These are phyloP conservation scores for Bursaphelenchus mucronatus DNA, from an alignment of 1,140 invertebrate genomes.

Conservation along the genomic window DNA sequence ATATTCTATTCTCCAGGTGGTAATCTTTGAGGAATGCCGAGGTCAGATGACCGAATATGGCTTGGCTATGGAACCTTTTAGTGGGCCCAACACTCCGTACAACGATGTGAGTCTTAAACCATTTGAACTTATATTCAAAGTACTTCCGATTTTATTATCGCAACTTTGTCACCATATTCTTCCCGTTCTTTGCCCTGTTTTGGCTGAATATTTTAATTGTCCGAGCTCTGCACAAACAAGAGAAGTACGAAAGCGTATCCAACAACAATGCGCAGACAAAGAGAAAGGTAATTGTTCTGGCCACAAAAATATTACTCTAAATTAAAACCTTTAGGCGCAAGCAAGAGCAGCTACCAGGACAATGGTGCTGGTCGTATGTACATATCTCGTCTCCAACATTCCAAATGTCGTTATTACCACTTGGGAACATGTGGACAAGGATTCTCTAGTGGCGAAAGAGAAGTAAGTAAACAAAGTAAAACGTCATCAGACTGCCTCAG, in stretches of 20 bases:
- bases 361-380: slow-evolving; percentile 54
- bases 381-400: slow-evolving; percentile 55
- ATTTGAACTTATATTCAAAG: too few species aligned
- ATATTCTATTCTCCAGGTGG: slow-evolving; percentile 39
- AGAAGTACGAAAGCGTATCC: slow-evolving; percentile 29
- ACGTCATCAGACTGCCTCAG: too few species aligned
- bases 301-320: not conserved
- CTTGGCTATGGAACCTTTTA: too few species aligned
- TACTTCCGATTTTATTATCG: slow-evolving; percentile 35
- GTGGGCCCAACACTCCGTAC: too few species aligned
- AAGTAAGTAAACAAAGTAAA: too few species aligned
- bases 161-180: slow-evolving; percentile 57
- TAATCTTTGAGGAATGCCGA: slow-evolving; percentile 40
- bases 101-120: too few species aligned
- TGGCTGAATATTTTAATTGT: slow-evolving; percentile 54
- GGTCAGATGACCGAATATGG: slow-evolving; percentile 47
- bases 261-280: slow-evolving; percentile 27
- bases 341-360: slow-evolving; percentile 53
- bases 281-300: not conserved
- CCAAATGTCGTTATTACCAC: slow-evolving; percentile 55
- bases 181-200: slow-evolving; percentile 56
- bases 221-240: slow-evolving; percentile 37
- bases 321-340: slow-evolving; percentile 34
- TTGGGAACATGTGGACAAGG: slow-evolving; percentile 56
- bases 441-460: slow-evolving; percentile 28